Evolutionary conservation across 2,888 invertebrate species (phyloP).

Genomic region (Xestia rhomboidea): DNA sequence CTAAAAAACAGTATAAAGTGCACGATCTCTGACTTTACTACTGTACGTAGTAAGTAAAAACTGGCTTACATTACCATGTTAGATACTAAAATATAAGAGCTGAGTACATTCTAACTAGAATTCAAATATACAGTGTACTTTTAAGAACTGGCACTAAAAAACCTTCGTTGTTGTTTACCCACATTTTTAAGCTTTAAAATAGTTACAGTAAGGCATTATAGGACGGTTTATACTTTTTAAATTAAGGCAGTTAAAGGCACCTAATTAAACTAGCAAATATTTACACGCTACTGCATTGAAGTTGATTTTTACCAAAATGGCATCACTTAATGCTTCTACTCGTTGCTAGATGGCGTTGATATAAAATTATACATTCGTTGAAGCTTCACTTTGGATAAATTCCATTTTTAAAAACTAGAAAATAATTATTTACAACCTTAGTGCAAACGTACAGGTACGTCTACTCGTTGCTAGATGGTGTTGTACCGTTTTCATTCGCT

Average conservation of each 20-base stretch:
- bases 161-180: conserved; percentile 85
- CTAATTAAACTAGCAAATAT: conserved; percentile 68
- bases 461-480: conserved; percentile 82
- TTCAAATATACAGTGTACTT: conserved; percentile 80
- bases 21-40: conserved; percentile 34
- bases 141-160: conserved; percentile 84
- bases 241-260: conserved; percentile 88
- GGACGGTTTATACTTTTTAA: conserved; percentile 85
- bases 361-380: conserved; percentile 56
- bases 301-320: conserved; percentile 48
- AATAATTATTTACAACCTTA: conserved; percentile 38
- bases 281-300: conserved; percentile 67
- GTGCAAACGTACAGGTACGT: conserved; percentile 47
- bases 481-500: conserved; percentile 73
- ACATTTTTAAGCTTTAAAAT: conserved; percentile 72
- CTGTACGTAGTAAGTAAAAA: conserved; percentile 52
- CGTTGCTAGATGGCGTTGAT: conserved; percentile 77
- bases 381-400: conserved; percentile 56
- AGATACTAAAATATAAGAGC: conserved; percentile 53
- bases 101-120: conserved; percentile 68
- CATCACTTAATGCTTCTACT: conserved; percentile 63
- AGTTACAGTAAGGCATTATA: conserved; percentile 80
- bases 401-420: conserved; percentile 53
- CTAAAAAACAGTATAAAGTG: conserved; percentile 45
- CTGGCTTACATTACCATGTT: conserved; percentile 33